phyloP scores from a whole-genome alignment of 1,140 invertebrate species.

The Rhopalosiphum maidis region DNA sequence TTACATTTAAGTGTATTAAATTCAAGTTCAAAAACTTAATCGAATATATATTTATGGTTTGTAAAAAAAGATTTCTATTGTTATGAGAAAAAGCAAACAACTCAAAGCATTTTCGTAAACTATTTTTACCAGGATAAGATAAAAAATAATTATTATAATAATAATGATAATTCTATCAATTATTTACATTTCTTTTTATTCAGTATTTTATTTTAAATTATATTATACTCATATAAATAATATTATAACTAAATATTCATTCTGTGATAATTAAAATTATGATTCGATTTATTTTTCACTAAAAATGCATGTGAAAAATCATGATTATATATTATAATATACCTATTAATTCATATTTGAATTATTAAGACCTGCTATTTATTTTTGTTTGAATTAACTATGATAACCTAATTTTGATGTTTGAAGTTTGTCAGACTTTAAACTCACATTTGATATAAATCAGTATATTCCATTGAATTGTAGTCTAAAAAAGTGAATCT shows the following conservation, averaged over 20 bases:
- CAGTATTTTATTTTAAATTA: background rate
- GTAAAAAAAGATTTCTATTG: no score
- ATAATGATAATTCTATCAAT: no score
- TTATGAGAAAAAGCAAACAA: no score
- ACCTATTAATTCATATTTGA: background rate
- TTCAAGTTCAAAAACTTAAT: no score
- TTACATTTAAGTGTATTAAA: no score
- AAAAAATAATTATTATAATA: no score
- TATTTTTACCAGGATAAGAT: no score
- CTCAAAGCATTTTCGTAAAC: no score
- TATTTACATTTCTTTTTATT: no score
- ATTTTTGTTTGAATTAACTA: background rate
- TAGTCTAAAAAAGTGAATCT: conserved; percentile 2
- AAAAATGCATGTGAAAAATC: no score
- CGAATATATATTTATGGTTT: no score
- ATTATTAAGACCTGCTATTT: no score
- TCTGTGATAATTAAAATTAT: background rate
- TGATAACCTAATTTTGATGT: conserved; percentile 17
- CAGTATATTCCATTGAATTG: background rate
- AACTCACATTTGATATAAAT: conserved; percentile 32
- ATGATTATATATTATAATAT: background rate
- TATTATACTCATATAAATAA: background rate
- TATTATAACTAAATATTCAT: background rate
- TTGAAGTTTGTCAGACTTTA: conserved; percentile 19
- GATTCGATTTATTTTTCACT: background rate